Conservation (phyloP, 2,888 invertebrate genomes). For the Perithous albicinctus region DNA sequence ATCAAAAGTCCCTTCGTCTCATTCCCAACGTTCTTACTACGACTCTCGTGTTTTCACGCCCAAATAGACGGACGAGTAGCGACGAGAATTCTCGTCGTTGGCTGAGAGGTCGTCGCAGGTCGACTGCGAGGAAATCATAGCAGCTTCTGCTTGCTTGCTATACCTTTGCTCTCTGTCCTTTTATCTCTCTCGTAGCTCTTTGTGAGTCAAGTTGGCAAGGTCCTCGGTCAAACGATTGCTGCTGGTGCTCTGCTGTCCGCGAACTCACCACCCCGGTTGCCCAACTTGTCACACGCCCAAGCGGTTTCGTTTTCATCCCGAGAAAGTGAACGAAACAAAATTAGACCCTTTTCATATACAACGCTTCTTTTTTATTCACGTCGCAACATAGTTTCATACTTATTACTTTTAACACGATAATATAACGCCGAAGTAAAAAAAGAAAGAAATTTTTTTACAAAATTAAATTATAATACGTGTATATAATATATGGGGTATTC, state of each 20-base stretch:
- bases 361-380: neutral
- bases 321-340: neutral
- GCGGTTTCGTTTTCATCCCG: neutral
- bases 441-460: neutral
- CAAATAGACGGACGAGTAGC: constrained; percentile 52
- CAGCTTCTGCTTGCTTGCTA: neutral
- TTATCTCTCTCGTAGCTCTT: constrained; percentile 42
- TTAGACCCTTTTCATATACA: neutral
- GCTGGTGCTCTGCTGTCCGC: constrained; percentile 11
- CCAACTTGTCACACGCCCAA: constrained; percentile 21
- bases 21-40: constrained; percentile 2
- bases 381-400: neutral
- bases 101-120: neutral
- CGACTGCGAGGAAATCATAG: constrained; percentile 1
- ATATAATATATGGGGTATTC: too few relatives aligned
- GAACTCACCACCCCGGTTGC: constrained; percentile 1
- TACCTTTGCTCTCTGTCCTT: neutral
- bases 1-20: constrained; percentile 44
- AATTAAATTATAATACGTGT: too few relatives aligned
- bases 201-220: constrained; percentile 37
- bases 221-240: constrained; percentile 17
- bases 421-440: neutral
- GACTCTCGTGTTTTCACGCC: constrained; percentile 56
- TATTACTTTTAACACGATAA: neutral
- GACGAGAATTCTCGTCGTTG: constrained; percentile 24